Evolutionary conservation across 92 coral and sea anemone species (phyloP).

Genomic region (Meandrina meandrites): DNA sequence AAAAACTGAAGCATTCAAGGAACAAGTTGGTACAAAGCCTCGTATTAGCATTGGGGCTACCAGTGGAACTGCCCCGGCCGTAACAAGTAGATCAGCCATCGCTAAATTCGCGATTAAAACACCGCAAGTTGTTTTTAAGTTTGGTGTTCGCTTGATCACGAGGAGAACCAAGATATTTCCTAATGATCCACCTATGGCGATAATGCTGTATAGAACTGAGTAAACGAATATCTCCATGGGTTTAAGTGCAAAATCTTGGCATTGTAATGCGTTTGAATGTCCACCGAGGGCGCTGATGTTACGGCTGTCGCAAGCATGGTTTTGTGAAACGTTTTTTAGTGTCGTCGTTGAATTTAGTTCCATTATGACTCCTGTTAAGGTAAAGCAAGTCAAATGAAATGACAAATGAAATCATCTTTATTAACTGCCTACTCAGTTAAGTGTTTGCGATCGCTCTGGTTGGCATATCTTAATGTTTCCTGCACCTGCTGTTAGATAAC

Average conservation of each 20-base stretch:
- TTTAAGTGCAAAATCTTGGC: constrained; percentile 17
- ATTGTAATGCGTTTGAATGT: neutral
- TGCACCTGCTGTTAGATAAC: too few species aligned
- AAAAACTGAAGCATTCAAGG: neutral
- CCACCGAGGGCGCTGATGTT: neutral
- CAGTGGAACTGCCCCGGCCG: constrained; percentile 5
- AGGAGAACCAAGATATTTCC: constrained; percentile 6
- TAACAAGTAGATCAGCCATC: constrained; percentile 16
- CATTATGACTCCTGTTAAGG: neutral
- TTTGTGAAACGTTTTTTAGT: neutral
- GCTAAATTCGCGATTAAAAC: constrained; percentile 22
- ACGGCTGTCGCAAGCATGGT: neutral
- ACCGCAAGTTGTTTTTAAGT: constrained; percentile 1
- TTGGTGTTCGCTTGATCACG: neutral
- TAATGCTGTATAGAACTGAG: neutral
- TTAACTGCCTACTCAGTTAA: too few species aligned
- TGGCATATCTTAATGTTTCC: too few species aligned
- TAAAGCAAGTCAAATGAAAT: too few species aligned
- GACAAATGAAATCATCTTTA: too few species aligned
- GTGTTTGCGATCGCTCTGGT: too few species aligned
- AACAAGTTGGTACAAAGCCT: constrained; percentile 13
- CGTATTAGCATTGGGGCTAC: neutral
- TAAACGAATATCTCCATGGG: neutral
- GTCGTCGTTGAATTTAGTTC: neutral
- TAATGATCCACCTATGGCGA: constrained; percentile 8